Conservation (phyloP, 2,797 vertebrate species). For the Argentina silus region DNA sequence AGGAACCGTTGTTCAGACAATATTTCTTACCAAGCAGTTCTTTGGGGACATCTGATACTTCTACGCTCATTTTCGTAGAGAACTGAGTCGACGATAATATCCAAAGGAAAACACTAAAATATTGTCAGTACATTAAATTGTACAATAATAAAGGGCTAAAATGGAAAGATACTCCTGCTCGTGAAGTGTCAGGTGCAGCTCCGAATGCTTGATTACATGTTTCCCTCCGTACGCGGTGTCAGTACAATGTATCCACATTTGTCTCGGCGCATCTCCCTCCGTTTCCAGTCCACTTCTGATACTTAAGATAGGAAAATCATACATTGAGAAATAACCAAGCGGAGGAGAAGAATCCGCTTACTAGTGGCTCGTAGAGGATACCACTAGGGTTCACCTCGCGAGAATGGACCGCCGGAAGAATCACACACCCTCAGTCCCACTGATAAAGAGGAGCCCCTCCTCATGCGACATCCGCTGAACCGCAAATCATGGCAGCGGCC, state of each 20-base stretch:
- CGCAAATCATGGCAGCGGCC: slow-evolving; percentile 21
- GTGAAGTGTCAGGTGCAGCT: slow-evolving; percentile 70
- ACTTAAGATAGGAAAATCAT: slow-evolving; percentile 11
- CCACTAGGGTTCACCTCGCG: slow-evolving; percentile 36
- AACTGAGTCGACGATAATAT: slow-evolving; percentile 30
- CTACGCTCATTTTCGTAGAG: slow-evolving; percentile 84
- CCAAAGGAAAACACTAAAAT: slow-evolving; percentile 35
- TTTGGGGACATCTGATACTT: slow-evolving; percentile 86
- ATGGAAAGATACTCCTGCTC: slow-evolving; percentile 17
- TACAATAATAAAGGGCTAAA: slow-evolving; percentile 23
- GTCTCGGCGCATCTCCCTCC: slow-evolving; percentile 55
- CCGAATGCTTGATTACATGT: slow-evolving; percentile 67
- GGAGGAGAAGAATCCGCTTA: slow-evolving; percentile 20
- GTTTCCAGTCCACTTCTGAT: slow-evolving; percentile 1
- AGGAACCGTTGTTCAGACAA: background rate
- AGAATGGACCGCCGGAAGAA: slow-evolving; percentile 42
- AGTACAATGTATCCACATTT: slow-evolving; percentile 52
- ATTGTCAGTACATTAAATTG: slow-evolving; percentile 45
- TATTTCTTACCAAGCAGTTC: slow-evolving; percentile 87
- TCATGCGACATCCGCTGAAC: slow-evolving; percentile 6
- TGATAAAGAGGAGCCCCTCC: slow-evolving; percentile 14
- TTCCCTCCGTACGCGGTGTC: slow-evolving; percentile 53
- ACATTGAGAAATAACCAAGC: slow-evolving; percentile 27
- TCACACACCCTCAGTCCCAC: slow-evolving; percentile 33
- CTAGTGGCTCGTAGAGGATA: slow-evolving; percentile 7